These are phyloP conservation scores for Solea senegalensis DNA, from an alignment of 2,113 vertebrate genomes.

Conservation along the genomic window DNA sequence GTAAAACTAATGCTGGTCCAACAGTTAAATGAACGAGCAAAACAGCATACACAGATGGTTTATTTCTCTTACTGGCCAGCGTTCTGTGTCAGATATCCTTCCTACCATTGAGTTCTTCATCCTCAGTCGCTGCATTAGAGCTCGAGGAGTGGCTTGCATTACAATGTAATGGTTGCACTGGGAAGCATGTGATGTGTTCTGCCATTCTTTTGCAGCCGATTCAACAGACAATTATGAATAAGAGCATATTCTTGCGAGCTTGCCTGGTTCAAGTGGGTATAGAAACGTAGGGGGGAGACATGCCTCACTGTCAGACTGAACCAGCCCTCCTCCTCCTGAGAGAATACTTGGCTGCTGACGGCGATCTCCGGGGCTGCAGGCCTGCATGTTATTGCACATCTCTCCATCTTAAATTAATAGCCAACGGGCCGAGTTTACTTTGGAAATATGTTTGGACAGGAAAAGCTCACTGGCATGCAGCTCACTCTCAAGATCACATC, in stretches of 20 bases:
- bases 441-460: slow-evolving; percentile 65
- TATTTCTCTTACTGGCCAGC: slow-evolving; percentile 7
- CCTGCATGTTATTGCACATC: slow-evolving; percentile 67
- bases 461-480: slow-evolving; percentile 39
- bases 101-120: background rate
- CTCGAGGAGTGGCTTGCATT: background rate
- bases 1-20: slow-evolving; percentile 10
- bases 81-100: too few relatives aligned
- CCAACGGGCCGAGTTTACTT: slow-evolving; percentile 58
- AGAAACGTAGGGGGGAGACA: slow-evolving; percentile 38
- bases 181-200: slow-evolving; percentile 15
- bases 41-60: slow-evolving; percentile 21
- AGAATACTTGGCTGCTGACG: slow-evolving; percentile 67
- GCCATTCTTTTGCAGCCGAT: slow-evolving; percentile 2
- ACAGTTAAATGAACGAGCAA: slow-evolving; percentile 4
- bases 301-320: slow-evolving; percentile 52
- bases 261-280: slow-evolving; percentile 50
- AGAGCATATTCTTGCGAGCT: slow-evolving; percentile 30
- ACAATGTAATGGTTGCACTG: slow-evolving; percentile 11
- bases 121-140: background rate
- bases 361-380: slow-evolving; percentile 57
- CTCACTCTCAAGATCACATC: slow-evolving; percentile 35
- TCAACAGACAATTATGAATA: slow-evolving; percentile 38
- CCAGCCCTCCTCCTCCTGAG: slow-evolving; percentile 40
- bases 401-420: slow-evolving; percentile 67